These are phyloP conservation scores for Caradrina clavipalpis DNA, from an alignment of 2,888 invertebrate genomes.

Conservation along the genomic window DNA sequence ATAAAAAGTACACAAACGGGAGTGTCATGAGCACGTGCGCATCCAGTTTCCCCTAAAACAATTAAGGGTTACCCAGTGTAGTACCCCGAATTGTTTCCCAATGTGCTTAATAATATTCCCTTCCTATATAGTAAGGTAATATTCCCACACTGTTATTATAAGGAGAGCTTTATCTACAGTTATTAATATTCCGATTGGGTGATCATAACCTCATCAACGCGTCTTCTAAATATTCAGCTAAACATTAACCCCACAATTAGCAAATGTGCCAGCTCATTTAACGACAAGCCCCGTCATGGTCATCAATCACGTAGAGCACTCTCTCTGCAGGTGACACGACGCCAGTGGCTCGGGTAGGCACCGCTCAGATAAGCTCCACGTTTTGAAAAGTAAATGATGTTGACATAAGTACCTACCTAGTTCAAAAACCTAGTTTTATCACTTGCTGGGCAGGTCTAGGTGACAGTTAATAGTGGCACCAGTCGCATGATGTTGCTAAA, in stretches of 20 bases:
- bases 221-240: constrained; percentile 6
- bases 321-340: constrained; percentile 44
- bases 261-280: constrained; percentile 38
- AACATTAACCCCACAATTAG: constrained; percentile 24
- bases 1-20: too few species aligned
- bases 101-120: too few species aligned
- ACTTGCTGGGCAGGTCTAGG: too few species aligned
- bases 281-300: constrained; percentile 31
- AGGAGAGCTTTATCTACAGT: not conserved
- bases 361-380: not conserved
- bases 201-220: not conserved
- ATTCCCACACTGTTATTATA: not conserved
- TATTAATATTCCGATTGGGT: not conserved
- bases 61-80: too few species aligned
- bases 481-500: not conserved
- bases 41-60: too few species aligned
- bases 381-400: not conserved
- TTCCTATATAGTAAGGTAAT: too few species aligned
- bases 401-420: too few species aligned
- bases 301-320: constrained; percentile 45
- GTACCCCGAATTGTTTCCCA: not conserved
- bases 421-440: not conserved
- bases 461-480: not conserved
- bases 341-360: not conserved
- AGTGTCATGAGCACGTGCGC: too few species aligned